These are phyloP conservation scores for Mus spretus DNA, from an alignment of 2,797 vertebrate species.

Conservation along the genomic window DNA sequence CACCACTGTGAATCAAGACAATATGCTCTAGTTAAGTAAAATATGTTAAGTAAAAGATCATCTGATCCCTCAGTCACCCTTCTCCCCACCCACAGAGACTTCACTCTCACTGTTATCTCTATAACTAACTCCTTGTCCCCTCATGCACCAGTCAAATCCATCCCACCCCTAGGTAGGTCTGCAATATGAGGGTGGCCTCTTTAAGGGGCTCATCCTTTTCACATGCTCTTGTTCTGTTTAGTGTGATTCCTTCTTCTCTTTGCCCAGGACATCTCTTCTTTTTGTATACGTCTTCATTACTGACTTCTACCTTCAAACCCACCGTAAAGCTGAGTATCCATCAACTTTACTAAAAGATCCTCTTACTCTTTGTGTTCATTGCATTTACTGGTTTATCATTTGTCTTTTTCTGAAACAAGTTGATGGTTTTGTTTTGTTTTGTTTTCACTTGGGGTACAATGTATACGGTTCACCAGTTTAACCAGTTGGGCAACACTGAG, in stretches of 20 bases:
- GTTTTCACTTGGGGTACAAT: background rate
- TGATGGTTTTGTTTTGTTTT: background rate
- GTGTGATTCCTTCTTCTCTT: background rate
- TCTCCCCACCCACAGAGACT: background rate
- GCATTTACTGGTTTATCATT: background rate
- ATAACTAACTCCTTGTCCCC: rapidly evolving
- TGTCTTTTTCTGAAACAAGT: constrained; percentile 24
- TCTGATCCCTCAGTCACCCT: background rate
- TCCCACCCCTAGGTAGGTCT: rapidly evolving
- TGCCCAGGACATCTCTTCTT: background rate
- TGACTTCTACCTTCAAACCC: background rate
- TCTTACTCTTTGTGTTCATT: background rate
- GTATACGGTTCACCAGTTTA: constrained; percentile 9
- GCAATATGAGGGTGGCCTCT: background rate
- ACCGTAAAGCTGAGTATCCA: background rate
- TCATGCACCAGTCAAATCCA: background rate
- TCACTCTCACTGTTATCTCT: background rate
- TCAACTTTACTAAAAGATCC: background rate
- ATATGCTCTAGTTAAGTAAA: background rate
- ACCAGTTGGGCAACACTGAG: background rate
- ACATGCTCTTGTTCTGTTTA: background rate
- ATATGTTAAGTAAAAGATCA: background rate
- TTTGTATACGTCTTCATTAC: background rate
- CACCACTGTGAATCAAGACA: constrained; percentile 27
- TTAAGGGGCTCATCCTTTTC: background rate